A percentile compares a stretch with the other conserved stretches of the same genome.
Conservation (phyloP, 2,113 vertebrate species). For the Melanocharis versteri region DNA sequence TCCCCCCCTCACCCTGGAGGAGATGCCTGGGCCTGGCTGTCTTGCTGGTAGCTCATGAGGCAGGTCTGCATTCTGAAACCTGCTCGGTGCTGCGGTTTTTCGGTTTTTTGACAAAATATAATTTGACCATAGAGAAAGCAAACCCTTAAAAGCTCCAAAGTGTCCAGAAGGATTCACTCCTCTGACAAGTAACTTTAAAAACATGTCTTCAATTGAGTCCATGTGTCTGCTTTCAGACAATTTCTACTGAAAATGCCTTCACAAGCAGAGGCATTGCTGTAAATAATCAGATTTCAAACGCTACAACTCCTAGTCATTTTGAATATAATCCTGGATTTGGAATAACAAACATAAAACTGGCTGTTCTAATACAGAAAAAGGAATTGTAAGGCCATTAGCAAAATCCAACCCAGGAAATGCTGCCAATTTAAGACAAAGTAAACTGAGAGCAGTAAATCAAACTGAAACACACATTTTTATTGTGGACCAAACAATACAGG, state of each 20-base stretch:
- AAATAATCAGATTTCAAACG: constrained; percentile 49
- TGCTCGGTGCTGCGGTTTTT: accelerated
- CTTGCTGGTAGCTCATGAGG: not conserved
- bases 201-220: constrained; percentile 50
- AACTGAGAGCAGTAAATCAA: constrained; percentile 57
- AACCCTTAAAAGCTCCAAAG: constrained; percentile 1
- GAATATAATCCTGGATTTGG: constrained; percentile 31
- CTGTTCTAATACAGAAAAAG: not conserved
- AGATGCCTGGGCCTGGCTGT: not conserved
- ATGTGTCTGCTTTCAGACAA: constrained; percentile 39
- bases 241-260: constrained; percentile 41
- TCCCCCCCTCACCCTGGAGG: not conserved
- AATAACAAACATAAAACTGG: constrained; percentile 35
- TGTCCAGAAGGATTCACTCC: constrained; percentile 18
- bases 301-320: constrained; percentile 23
- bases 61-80: not conserved
- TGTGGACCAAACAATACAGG: constrained; percentile 17
- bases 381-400: constrained; percentile 44
- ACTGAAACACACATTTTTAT: constrained; percentile 42
- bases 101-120: not conserved
- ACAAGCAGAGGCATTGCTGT: constrained; percentile 25
- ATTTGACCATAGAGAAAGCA: not conserved
- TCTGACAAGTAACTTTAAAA: constrained; percentile 47
- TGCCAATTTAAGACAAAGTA: constrained; percentile 50
- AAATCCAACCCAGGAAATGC: constrained; percentile 44